A percentile compares a stretch with the other conserved stretches of the same genome.
Evolutionary conservation across 2,113 vertebrate species (phyloP).

Genomic region (Spheniscus mendiculus): DNA sequence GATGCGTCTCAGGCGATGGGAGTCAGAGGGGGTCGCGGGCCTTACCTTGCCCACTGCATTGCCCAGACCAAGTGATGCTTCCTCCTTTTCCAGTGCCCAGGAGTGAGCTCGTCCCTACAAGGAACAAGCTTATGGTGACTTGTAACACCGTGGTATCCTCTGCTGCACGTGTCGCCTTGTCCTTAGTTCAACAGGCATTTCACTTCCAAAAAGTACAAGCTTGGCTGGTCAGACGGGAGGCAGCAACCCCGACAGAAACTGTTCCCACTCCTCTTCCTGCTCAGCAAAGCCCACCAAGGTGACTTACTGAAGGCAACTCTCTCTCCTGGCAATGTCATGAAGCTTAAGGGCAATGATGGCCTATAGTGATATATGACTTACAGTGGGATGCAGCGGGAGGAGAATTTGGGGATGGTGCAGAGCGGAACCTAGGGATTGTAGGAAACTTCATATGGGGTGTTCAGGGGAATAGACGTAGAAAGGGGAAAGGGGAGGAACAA

Average conservation of each 20-base stretch:
- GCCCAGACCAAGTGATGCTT: not conserved
- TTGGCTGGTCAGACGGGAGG: not conserved
- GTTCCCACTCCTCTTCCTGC: not conserved
- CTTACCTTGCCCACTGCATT: not conserved
- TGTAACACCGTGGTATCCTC: not conserved
- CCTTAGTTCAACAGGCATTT: not conserved
- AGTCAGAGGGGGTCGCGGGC: not conserved
- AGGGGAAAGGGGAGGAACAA: not conserved
- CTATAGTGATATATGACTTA: not conserved
- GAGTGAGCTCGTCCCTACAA: fast-evolving
- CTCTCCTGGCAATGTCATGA: not conserved
- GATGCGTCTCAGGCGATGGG: fast-evolving
- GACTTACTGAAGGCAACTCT: not conserved
- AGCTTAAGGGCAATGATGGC: not conserved
- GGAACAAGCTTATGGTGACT: not conserved
- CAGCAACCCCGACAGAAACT: not conserved
- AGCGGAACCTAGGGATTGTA: not conserved
- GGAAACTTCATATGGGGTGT: not conserved
- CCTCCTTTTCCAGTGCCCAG: not conserved
- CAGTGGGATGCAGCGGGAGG: not conserved
- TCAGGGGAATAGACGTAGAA: not conserved
- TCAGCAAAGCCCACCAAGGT: not conserved
- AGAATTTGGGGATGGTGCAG: not conserved
- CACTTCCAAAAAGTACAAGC: not conserved
- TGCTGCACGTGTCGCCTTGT: not conserved